Evolutionary conservation across 2,888 invertebrate species (phyloP).

Genomic region (Yponomeuta plumbellus): DNA sequence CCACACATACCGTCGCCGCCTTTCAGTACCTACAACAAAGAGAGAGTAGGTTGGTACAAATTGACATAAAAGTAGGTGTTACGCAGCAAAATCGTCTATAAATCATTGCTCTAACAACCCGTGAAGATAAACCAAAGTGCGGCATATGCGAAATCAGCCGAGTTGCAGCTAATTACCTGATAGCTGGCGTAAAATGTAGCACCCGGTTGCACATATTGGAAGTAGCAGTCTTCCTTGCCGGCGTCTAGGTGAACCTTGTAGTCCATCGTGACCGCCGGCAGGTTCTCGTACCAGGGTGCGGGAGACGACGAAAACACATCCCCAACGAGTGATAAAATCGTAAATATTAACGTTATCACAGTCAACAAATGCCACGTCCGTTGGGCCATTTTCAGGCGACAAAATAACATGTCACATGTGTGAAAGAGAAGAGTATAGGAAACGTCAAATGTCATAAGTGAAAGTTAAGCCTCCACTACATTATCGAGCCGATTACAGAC

Average conservation of each 20-base stretch:
- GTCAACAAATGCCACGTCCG: constrained; percentile 74
- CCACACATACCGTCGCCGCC: constrained; percentile 97
- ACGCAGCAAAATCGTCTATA: too few relatives aligned
- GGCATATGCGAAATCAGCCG: background rate
- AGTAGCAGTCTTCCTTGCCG: constrained; percentile 96
- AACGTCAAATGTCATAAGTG: constrained; percentile 8
- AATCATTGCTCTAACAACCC: background rate
- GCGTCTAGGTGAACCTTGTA: constrained; percentile 96
- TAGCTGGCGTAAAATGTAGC: constrained; percentile 96
- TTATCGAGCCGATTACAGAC: too few relatives aligned
- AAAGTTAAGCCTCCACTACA: background rate
- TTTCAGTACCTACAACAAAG: constrained; percentile 83
- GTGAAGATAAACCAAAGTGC: background rate
- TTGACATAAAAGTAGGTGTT: constrained; percentile 3
- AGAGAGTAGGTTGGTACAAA: background rate
- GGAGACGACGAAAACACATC: constrained; percentile 72
- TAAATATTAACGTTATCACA: constrained; percentile 63
- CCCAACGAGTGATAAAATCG: constrained; percentile 66
- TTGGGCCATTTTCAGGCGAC: constrained; percentile 55
- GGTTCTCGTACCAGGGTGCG: constrained; percentile 87
- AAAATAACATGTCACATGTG: constrained; percentile 4
- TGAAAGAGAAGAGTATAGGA: constrained; percentile 11
- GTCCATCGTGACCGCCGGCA: constrained; percentile 96
- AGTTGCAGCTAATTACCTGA: constrained; percentile 79
- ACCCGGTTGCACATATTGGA: constrained; percentile 93